Conservation (phyloP, 2,113 vertebrate genomes). For the Ictalurus furcatus region DNA sequence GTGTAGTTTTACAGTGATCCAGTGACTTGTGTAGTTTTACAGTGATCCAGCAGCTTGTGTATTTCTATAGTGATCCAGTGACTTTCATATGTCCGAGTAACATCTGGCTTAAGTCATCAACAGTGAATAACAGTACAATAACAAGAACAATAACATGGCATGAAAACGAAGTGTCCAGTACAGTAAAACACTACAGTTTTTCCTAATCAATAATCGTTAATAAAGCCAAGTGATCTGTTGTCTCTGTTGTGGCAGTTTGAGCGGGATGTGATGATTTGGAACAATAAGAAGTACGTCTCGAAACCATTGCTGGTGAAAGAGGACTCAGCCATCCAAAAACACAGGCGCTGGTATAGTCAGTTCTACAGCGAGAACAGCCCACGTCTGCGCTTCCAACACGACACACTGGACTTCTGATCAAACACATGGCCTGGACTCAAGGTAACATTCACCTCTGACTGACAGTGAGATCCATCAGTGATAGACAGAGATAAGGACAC, state of each 20-base stretch:
- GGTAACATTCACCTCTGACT: not conserved
- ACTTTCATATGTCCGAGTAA: no score
- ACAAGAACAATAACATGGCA: conserved; percentile 75
- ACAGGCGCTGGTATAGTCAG: conserved; percentile 81
- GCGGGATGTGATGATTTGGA: conserved; percentile 83
- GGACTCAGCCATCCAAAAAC: conserved; percentile 76
- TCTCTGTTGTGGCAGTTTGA: conserved; percentile 72
- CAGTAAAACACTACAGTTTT: not conserved
- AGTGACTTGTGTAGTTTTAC: not conserved
- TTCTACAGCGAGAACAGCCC: conserved; percentile 80
- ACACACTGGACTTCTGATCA: conserved; percentile 77
- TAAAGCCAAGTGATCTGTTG: not conserved
- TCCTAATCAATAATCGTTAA: conserved; percentile 6
- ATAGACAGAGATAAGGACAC: not conserved
- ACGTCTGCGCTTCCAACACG: conserved; percentile 55
- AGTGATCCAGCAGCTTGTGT: not conserved
- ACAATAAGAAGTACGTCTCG: conserved; percentile 80
- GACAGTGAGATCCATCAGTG: not conserved
- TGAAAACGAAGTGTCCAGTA: not conserved
- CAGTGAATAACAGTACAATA: not conserved
- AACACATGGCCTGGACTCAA: not conserved
- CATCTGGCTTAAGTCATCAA: not conserved
- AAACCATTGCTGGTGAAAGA: conserved; percentile 81
- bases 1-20: not conserved
- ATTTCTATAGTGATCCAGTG: not conserved